Conservation (phyloP, 1,140 invertebrate species). For the Venturia canescens region DNA sequence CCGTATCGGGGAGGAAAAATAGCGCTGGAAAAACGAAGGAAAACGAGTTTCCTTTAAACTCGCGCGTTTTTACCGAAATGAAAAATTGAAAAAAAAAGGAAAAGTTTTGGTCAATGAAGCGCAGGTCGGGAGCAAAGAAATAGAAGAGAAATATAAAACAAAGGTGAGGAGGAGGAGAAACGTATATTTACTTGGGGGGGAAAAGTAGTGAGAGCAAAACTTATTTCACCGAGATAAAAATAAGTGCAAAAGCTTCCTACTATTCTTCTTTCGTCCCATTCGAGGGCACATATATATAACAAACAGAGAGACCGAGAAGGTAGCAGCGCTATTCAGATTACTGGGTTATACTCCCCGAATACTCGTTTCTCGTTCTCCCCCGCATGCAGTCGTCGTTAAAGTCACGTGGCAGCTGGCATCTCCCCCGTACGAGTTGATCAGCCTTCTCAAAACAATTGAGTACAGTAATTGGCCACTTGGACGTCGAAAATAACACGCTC, state of each 20-base stretch:
- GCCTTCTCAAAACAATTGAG: neutral
- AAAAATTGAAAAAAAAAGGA: too few relatives aligned
- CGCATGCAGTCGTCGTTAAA: conserved; percentile 4
- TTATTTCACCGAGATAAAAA: conserved; percentile 4
- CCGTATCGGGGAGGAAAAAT: too few relatives aligned
- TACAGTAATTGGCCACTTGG: conserved; percentile 4
- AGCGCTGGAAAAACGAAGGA: too few relatives aligned
- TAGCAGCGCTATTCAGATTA: neutral
- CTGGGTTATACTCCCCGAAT: conserved; percentile 4
- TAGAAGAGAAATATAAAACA: neutral
- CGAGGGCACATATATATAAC: neutral
- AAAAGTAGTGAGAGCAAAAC: conserved; percentile 1
- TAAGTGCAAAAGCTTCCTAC: too few relatives aligned
- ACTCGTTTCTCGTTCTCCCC: conserved; percentile 7
- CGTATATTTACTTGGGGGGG: neutral
- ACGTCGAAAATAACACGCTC: neutral
- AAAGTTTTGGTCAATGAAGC: too few relatives aligned
- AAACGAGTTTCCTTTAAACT: too few relatives aligned
- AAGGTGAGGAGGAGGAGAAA: neutral
- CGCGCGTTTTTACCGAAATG: too few relatives aligned
- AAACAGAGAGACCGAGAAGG: neutral
- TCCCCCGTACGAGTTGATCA: neutral
- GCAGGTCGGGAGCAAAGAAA: neutral
- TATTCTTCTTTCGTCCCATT: too few relatives aligned
- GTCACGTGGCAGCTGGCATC: conserved; percentile 25